Base-by-base conservation (phyloP, 2,113 vertebrate species). In the Oreochromis spilurus region DNA sequence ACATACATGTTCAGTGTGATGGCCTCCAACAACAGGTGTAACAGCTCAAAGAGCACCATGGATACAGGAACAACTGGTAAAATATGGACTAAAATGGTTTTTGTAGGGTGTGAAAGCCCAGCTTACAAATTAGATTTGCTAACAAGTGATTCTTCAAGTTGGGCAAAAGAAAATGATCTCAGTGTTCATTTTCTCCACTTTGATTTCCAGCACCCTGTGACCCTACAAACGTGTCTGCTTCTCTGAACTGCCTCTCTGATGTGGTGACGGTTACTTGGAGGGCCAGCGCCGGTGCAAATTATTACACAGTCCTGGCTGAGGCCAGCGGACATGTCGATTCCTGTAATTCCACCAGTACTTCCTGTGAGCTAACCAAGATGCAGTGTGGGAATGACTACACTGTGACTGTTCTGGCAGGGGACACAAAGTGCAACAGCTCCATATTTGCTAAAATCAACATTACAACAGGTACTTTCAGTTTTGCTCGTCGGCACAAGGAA, bases 131-230 rank as follows among this genome's bases (percentile, higher is more conserved):
- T 4, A 75, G 45, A 34, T 34, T 77, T 12, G 14, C 5, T 50
- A 75, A 75, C 16, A 50, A 75, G 48, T 12, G 26, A 77, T 52
- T 77, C 17, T 52, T n/a, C 13, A 72, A 45, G 5, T 72, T 72
- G 21, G 13, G 40, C 21, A 48, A 72, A 29, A 17, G 7, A 43
- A 43, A 17, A n/a, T 29, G 29, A 19, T 77, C 43, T 52, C 72
- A 52, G 16, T 5, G 6, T 77, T 77, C 1, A 31, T 31, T 4
- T 54, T 31, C 6, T 40, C 5, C 31, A 19, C 12, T 78, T 38
- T 65, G 9, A 36, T 21, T 58, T 87, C 6, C 84, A 97, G 97
- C 92, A 9, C 96, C 96, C 13, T 97, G 97, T 75, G 88, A 94
- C 34, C 96, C 96, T 8, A 81, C 89, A 52, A 90, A 92, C 5